These are phyloP conservation scores for Pristionchus exspectatus DNA, from an alignment of 2,888 invertebrate genomes.

Conservation along the genomic window DNA sequence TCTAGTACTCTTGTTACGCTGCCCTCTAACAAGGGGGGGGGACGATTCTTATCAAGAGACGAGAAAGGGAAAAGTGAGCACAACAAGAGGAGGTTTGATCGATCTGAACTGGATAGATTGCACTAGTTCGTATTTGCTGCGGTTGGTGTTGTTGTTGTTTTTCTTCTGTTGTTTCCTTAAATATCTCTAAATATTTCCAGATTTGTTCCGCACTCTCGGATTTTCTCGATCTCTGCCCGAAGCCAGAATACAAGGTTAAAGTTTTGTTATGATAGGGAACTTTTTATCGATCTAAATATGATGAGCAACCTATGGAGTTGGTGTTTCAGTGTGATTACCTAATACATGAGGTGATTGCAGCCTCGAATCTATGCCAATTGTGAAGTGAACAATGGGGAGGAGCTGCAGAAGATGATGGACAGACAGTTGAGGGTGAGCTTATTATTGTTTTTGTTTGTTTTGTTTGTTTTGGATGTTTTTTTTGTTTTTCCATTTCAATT, in stretches of 20 bases:
- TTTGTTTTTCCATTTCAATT: neutral
- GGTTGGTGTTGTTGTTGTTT: neutral
- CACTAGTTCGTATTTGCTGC: neutral
- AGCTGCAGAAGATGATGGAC: conserved; percentile 27
- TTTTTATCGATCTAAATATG: neutral
- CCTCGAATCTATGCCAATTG: neutral
- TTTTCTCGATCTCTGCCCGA: neutral
- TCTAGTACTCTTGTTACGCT: neutral
- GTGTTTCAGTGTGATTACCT: neutral
- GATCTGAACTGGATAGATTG: neutral
- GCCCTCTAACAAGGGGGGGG: neutral
- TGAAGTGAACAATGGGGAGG: neutral
- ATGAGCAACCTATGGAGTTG: neutral
- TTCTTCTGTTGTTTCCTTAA: neutral
- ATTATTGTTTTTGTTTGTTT: neutral
- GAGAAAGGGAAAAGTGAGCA: neutral
- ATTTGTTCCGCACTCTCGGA: neutral
- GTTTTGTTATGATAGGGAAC: neutral
- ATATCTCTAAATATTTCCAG: neutral
- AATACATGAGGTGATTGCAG: neutral
- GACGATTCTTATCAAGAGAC: neutral
- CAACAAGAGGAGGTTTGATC: neutral
- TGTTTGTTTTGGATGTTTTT: neutral
- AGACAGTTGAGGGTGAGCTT: neutral
- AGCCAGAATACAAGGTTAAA: neutral